A percentile compares a stretch with the other conserved stretches of the same genome.
Conservation (phyloP, 2,888 invertebrate species). For the Zelleria hepariella region DNA sequence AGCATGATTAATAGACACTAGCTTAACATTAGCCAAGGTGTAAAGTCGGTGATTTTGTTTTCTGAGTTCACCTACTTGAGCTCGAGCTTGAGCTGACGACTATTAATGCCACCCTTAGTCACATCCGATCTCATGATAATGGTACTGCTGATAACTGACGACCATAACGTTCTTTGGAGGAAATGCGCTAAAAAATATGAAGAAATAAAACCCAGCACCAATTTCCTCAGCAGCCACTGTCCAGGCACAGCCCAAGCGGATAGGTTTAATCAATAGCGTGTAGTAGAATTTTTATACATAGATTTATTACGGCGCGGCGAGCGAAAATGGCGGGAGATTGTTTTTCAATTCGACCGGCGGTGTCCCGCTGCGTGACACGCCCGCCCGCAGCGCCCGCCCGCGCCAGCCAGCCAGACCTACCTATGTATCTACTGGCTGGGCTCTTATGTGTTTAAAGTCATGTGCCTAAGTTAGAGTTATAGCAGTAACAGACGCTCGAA, state of each 20-base stretch:
- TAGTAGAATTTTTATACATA: constrained; percentile 72
- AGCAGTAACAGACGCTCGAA: no score
- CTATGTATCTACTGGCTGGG: no score
- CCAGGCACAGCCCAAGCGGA: constrained; percentile 24
- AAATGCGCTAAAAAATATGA: background rate
- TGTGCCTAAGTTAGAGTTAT: no score
- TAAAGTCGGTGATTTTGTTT: no score
- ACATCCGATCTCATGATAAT: background rate
- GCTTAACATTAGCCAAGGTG: no score
- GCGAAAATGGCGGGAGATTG: constrained; percentile 73
- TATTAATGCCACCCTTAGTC: no score
- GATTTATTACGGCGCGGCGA: constrained; percentile 69
- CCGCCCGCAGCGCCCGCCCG: constrained; percentile 3
- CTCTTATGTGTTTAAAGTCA: no score
- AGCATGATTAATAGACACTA: no score
- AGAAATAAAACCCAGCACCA: constrained; percentile 11
- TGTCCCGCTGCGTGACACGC: constrained; percentile 46
- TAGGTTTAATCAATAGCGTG: constrained; percentile 70
- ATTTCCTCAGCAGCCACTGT: constrained; percentile 28
- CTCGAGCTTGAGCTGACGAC: background rate
- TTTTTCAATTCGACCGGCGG: constrained; percentile 70
- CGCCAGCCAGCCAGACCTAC: background rate
- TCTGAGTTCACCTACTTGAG: no score
- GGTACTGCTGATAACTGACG: background rate
- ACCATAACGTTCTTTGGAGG: background rate